Evolutionary conservation across 2,888 invertebrate genomes (phyloP), one percentile per base, ranked within the genome.

Genomic region (Meliscaeva auricollis): DNA sequence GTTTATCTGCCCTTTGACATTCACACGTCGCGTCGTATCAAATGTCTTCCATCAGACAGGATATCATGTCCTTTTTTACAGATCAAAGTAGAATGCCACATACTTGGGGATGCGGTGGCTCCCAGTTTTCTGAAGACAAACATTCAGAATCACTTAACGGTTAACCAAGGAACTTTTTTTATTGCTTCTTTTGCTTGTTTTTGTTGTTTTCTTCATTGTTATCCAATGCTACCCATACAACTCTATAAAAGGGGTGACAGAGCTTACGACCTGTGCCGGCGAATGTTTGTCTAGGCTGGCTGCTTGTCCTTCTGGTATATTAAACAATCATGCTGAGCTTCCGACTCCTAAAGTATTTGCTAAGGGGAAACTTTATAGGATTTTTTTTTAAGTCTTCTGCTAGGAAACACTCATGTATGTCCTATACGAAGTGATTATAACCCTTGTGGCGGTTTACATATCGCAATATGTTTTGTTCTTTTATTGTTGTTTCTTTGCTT

Each of bases 101-200:
- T 32, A 70, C 44, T 26, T 22, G 9, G 44, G 41, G n/a, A 22
- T 46, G 38, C 17, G 35, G 44, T 35, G n/a, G 46, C 58, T 17
- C 60, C 66, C 13, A 17, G 3, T 48, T 17, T 26, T 38, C 30
- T 22, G 6, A 26, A 15, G 83, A 78, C 78, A 74, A 69, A 66
- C 70, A 75, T 75, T 70, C 78, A 46, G 78, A 87, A 87, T 75
- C 87, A 87, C 87, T 87, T 87, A 82, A 87, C 77, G 78, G 87
- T 87, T 87, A 87, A 87, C 87, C 87, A 66, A 87, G 64, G 58
- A 15, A 70, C 17, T 70, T 74, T 58, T 72, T 72, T 77, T 54
- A 17, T 13, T 41, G 15, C 62, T 41, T 75, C 35, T 69, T 38
- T 79, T 79, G 54, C 78, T 83, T 79, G 54, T 83, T 83, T 60